Conservation (phyloP, 1,140 invertebrate species). For the Sweltsa coloradensis region DNA sequence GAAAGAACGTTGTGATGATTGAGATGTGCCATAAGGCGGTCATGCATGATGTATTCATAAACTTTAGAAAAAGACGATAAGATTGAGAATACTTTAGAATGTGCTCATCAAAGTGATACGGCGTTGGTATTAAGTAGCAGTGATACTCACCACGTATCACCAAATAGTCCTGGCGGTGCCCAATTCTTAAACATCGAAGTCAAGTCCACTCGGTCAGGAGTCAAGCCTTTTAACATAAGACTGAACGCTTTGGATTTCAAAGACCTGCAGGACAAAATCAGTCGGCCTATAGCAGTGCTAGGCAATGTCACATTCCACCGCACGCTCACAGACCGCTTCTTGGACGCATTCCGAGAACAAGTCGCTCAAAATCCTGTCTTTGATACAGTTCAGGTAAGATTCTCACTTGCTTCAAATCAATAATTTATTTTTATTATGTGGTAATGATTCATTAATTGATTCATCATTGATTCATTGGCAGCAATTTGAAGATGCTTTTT, state of each 20-base stretch:
- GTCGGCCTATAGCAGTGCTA: constrained; percentile 56
- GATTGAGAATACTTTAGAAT: no score
- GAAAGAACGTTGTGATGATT: no score
- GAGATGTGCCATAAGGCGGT: no score
- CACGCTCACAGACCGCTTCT: constrained; percentile 67
- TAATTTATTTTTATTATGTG: no score
- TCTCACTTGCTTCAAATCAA: no score
- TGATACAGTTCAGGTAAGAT: constrained; percentile 48
- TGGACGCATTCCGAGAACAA: constrained; percentile 68
- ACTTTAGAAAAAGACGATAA: no score
- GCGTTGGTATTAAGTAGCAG: constrained; percentile 55
- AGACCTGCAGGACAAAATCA: constrained; percentile 64
- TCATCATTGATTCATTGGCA: no score
- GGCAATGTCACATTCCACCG: constrained; percentile 68
- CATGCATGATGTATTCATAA: no score
- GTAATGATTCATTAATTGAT: no score
- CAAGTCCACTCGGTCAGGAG: constrained; percentile 40
- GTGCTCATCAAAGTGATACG: constrained; percentile 68
- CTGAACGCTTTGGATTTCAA: constrained; percentile 66
- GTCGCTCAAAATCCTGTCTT: constrained; percentile 59
- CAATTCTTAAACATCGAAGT: constrained; percentile 77
- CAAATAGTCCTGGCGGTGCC: constrained; percentile 43
- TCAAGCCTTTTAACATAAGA: constrained; percentile 49
- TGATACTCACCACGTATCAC: constrained; percentile 56
- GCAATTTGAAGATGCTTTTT: no score